A percentile compares a stretch with the other conserved stretches of the same genome.
Conservation (phyloP, 2,113 vertebrate genomes). For the Poeciliopsis prolifica region DNA sequence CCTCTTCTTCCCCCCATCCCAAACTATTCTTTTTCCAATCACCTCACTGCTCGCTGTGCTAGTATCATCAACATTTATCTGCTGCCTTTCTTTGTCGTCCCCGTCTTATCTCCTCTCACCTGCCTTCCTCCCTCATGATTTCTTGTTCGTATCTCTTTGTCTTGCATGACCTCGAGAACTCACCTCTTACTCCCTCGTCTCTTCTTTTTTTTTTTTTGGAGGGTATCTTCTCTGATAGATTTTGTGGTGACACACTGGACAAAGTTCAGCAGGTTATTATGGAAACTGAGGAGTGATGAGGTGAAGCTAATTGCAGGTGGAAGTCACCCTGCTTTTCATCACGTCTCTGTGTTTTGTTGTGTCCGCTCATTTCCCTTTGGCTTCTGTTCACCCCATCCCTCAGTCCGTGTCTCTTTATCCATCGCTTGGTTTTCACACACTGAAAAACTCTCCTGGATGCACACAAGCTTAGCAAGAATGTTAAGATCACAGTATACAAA, state of each 20-base stretch:
- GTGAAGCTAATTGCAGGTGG: constrained; percentile 58
- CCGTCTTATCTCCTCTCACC: constrained; percentile 53
- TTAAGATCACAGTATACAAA: background rate
- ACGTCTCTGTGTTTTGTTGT: constrained; percentile 29
- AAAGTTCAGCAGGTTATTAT: constrained; percentile 47
- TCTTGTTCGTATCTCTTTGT: constrained; percentile 28
- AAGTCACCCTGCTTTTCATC: constrained; percentile 46
- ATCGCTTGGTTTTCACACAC: background rate
- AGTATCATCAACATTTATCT: constrained; percentile 34
- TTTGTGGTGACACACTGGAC: constrained; percentile 32
- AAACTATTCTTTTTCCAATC: constrained; percentile 60
- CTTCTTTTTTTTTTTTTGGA: constrained; percentile 5
- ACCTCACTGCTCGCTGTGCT: constrained; percentile 49
- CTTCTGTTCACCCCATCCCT: constrained; percentile 2
- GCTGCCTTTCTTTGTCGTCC: constrained; percentile 19
- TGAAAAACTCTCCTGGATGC: constrained; percentile 36
- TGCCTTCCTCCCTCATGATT: constrained; percentile 51
- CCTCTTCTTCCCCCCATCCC: constrained; percentile 43
- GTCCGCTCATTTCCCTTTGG: constrained; percentile 20
- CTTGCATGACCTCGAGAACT: constrained; percentile 40
- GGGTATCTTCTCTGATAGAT: constrained; percentile 42
- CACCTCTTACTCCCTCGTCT: constrained; percentile 19
- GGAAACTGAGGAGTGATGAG: constrained; percentile 47
- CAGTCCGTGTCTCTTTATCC: background rate
- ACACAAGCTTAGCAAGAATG: constrained; percentile 16